Base-by-base conservation (phyloP, 2,888 invertebrate genomes). In the Philaethria dido region DNA sequence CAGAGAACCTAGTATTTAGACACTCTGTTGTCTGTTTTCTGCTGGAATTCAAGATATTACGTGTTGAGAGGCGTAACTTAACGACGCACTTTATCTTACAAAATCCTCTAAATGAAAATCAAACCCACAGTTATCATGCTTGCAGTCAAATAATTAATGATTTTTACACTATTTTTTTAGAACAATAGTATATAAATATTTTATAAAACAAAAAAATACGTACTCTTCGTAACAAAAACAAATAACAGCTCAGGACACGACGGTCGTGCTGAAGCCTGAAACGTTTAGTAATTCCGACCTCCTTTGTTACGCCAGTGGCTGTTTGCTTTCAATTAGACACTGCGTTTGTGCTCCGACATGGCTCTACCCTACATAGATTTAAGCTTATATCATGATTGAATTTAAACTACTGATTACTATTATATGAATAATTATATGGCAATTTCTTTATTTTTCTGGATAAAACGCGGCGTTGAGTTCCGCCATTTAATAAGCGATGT, bases 261-360 rank as follows among this genome's bases (percentile, higher is more conserved):
- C n/a, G n/a, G n/a, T 65, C 72, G 72, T 69, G 67, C 69, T 62
- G 59, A 59, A 60, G 69, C 68, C 70, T 55, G 61, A 61, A 60
- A 69, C 68, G 73, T 73, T 77, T 74, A 77, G 73, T 70, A 73
- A 77, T 76, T 74, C 76, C 64, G 70, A 71, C 74, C 73, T 75
- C 73, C 75, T 76, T 76, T 77, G 75, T 74, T 69, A 60, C 68
- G 55, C 69, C 62, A 66, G 68, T 66, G 68, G 68, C 70, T 76
- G 77, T 76, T 77, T 77, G 77, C 74, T 74, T 77, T 77, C 77
- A 77, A 77, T 77, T 77, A 77, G 77, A 74, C 73, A 68, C 64
- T 59, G 66, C 73, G 72, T 75, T 74, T 75, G 74, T 74, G 74
- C 66, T 68, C 60, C 64, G 52, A 47, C 63, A 57, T 64, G 50